Evolutionary conservation across 2,113 vertebrate genomes (phyloP).

Genomic region (Rhinoderma darwinii): DNA sequence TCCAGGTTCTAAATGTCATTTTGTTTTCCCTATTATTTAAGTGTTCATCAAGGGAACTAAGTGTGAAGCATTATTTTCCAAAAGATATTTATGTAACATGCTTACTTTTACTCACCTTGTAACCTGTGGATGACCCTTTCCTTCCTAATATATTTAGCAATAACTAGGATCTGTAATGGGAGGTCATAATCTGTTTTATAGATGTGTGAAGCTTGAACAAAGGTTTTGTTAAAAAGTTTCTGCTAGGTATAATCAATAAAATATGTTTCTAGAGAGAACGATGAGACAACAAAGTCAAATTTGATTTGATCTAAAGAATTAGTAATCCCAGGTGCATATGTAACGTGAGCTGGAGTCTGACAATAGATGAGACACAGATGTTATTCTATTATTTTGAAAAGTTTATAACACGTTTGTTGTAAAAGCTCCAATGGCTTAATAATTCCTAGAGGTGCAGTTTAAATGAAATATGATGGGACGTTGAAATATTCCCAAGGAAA

Average conservation of each 20-base stretch:
- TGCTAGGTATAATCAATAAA: conserved; percentile 59
- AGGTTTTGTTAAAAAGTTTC: conserved; percentile 47
- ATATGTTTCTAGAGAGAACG: conserved; percentile 47
- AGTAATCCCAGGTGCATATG: conserved; percentile 50
- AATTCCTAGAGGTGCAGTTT: conserved; percentile 53
- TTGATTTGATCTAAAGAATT: conserved; percentile 56
- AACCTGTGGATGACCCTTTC: conserved; percentile 37
- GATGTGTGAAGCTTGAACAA: conserved; percentile 54
- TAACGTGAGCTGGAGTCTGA: conserved; percentile 44
- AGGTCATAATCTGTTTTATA: conserved; percentile 52
- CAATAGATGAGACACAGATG: conserved; percentile 56
- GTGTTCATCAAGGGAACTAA: background rate
- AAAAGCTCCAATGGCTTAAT: conserved; percentile 55
- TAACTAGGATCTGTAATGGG: background rate
- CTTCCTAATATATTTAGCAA: conserved; percentile 33
- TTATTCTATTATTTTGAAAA: conserved; percentile 55
- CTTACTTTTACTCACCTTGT: conserved; percentile 24
- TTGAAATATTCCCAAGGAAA: conserved; percentile 49
- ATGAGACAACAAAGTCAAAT: conserved; percentile 57
- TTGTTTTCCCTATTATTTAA: background rate
- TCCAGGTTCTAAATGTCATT: background rate
- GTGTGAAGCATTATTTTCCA: conserved; percentile 21
- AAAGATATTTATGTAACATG: background rate
- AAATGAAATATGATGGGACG: conserved; percentile 51
- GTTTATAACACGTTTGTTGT: conserved; percentile 57